A percentile compares a stretch with the other conserved stretches of the same genome.
Evolutionary conservation across 2,797 vertebrate species (phyloP).

Genomic region (Lacerta agilis): DNA sequence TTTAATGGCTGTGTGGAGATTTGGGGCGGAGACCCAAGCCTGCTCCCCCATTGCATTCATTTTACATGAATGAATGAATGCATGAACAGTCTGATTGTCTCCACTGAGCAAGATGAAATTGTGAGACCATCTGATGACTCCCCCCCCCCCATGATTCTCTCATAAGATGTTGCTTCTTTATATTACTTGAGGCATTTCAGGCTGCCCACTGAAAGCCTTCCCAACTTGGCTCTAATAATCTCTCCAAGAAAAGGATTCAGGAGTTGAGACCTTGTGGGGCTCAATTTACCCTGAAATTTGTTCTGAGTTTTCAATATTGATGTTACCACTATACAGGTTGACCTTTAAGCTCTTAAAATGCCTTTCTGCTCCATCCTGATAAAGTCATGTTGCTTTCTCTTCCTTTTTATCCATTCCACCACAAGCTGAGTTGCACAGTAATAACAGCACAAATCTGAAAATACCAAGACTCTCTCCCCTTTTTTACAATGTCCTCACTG

Average conservation of each 20-base stretch:
- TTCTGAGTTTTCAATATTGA: conserved; percentile 5
- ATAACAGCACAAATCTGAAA: conserved; percentile 13
- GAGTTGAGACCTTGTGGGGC: not conserved
- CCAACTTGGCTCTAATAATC: not conserved
- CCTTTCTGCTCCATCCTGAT: not conserved
- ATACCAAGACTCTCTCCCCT: not conserved
- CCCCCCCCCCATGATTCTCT: not conserved
- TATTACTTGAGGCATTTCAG: not conserved
- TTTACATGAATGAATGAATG: not conserved
- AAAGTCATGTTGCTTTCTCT: not conserved
- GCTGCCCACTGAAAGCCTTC: not conserved
- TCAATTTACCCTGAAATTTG: conserved; percentile 14
- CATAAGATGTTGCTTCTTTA: not conserved
- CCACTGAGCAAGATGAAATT: not conserved
- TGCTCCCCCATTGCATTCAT: not conserved
- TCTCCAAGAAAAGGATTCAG: not conserved
- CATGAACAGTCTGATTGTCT: not conserved
- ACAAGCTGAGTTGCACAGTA: conserved; percentile 1
- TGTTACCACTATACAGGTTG: not conserved
- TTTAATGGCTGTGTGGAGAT: not conserved
- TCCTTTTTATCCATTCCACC: not conserved
- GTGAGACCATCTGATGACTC: not conserved
- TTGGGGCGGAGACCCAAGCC: not conserved
- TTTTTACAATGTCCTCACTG: not conserved
- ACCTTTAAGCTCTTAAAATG: conserved; percentile 15